Evolutionary conservation across 2,888 invertebrate genomes (phyloP), one percentile per base, ranked within the genome.

Genomic region (Leptinotarsa rubiginosa): DNA sequence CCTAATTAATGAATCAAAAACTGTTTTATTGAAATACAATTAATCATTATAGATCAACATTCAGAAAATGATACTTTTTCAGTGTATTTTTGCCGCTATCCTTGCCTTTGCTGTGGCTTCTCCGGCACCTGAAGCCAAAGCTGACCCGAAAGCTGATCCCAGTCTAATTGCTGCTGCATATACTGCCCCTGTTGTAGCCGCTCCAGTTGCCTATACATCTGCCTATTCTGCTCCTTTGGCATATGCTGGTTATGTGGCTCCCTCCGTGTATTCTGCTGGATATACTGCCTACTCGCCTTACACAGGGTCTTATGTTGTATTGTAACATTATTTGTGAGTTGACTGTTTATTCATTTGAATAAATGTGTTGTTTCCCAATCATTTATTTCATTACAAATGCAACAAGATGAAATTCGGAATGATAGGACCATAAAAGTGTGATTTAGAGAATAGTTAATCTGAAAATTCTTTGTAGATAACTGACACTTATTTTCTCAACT

Each of bases 251-350:
- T 75, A 75, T 52, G 75, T 73, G 16, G 74, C 76, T 64, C 76
- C 78, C 56, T 76, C 76, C 54, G 72, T 76, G 12, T 78, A 76
- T 49, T 59, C 75, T 56, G 73, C 77, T 64, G 78, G 77, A 64
- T 77, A 75, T 25, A 67, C 75, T n/a, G 75, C 75, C 12, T 76
- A 75, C 25, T 78, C 74, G 18, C 77, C 76, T 13, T 78, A 77
- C 70, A 65, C 75, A 18, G 73, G 72, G 31, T 73, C 77, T 65
- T 78, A 78, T 52, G 77, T 77, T 41, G 72, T 76, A 50, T 49
- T 76, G 13, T 76, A 74, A 70, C 25, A 41, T 41, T 62, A 68
- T 49, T 31, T 41, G 56, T 20, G 4, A 15, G 2, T 18, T 66
- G 7, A 47, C 10, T 49, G 13, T 20, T 47, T 5, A 47, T 22